phyloP scores from a whole-genome alignment of 1,140 invertebrate species.

The Scaptomyza graminum region DNA sequence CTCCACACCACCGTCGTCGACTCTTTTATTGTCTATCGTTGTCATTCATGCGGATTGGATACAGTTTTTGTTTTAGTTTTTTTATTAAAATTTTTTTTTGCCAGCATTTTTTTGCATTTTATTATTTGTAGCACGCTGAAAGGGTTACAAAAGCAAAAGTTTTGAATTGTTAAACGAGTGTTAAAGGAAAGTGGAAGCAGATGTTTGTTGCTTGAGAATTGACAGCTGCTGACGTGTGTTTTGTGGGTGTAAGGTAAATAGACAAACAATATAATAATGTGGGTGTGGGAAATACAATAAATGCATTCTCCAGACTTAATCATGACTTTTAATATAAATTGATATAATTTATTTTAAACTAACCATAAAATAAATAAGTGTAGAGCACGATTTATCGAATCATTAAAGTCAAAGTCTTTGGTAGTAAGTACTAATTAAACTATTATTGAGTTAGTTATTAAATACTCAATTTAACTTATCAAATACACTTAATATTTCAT shows the following conservation, averaged over 20 bases:
- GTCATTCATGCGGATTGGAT: slow-evolving; percentile 34
- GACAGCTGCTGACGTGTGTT: slow-evolving; percentile 3
- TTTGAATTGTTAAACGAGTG: slow-evolving; percentile 34
- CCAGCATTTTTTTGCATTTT: slow-evolving; percentile 5
- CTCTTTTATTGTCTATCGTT: slow-evolving; percentile 25
- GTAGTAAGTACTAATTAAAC: too few relatives aligned
- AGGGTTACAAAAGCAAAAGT: slow-evolving; percentile 44
- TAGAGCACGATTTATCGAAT: too few relatives aligned
- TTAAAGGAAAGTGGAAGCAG: slow-evolving; percentile 44
- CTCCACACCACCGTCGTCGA: slow-evolving; percentile 1
- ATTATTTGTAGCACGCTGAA: slow-evolving; percentile 3
- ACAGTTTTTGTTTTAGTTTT: slow-evolving; percentile 15
- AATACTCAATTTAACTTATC: too few relatives aligned
- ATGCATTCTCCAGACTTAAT: too few relatives aligned
- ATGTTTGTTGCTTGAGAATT: slow-evolving; percentile 19
- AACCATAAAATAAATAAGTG: too few relatives aligned
- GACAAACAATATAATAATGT: not conserved
- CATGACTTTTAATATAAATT: too few relatives aligned
- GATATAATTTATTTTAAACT: too few relatives aligned
- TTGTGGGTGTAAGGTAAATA: not conserved
- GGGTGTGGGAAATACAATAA: too few relatives aligned
- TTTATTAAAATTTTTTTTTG: slow-evolving; percentile 30
- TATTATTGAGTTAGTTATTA: too few relatives aligned
- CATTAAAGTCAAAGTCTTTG: too few relatives aligned
- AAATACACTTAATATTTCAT: too few relatives aligned